Evolutionary conservation across 30 jellyfish, hydroid and myxozoan genomes (phyloP), one percentile per base, ranked within the genome.

Genomic region (Hydractinia echinata): DNA sequence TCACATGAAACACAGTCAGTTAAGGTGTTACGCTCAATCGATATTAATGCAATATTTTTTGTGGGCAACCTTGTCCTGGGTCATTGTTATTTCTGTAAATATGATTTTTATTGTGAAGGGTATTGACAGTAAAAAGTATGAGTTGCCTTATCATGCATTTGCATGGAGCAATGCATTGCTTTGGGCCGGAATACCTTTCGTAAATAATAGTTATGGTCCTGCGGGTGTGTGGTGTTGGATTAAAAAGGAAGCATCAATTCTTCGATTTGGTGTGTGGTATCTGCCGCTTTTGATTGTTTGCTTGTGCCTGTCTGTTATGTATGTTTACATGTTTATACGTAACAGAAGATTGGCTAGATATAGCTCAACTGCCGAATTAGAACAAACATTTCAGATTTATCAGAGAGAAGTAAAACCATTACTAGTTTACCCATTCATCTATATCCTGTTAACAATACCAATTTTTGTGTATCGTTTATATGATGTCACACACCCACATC

Each of bases 171-270:
- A 84, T 18, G 95, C 98, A 7, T 79, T 92, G 50, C 44, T 92
- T 66, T 82, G 95, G 98, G 95, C 98, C 8, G 81, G 68, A 20
- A 51, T 87, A 44, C 98, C 98, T 5, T 92, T 92, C 76, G 62
- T 82, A 67, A 89, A 92, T 5, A 86, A 81, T 68, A 90, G 82
- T 83, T 92, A 92, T 81, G 98, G 98, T 13, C 98, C 93, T 52
- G 96, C 98, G 13, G 98, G 98, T 51, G 96, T 92, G 10, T 92
- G 98, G 98, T 92, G 87, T 58, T 80, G 87, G 87, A 80, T 80
- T 19, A 80, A 80, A 55, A 62, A 67, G 5, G 87, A 80, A 8
- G 87, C 87, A 4, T 21, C 87, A 20, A 52, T 67, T 9, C 67
- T 80, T 19, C 87, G 87, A 19, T 80, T 80, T 80, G 87, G 87